Base-by-base conservation (phyloP, 2,888 invertebrate species). In the Parnassius apollo region DNA sequence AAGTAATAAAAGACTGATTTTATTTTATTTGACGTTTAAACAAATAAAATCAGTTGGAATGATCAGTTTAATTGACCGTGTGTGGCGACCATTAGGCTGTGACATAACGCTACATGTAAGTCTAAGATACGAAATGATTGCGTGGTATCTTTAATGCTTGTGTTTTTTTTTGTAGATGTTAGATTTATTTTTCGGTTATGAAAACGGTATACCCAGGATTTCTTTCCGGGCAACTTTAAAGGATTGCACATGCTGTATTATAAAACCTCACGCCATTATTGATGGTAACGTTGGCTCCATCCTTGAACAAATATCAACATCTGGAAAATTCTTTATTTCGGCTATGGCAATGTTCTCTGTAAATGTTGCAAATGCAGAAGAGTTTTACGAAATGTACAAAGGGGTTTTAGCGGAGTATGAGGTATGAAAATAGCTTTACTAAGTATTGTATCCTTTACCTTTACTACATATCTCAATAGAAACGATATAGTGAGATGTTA, bases 331-430 rank as follows among this genome's bases (percentile, higher is more conserved):
- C 76, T 93, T 93, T 65, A 94, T 98, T 63, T 94, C 95, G 0
- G 97, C 96, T 0, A 92, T 98, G 75, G 95, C 96, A 77, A 95
- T 96, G 93, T 95, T 96, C 76, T 91, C 94, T 62, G 88, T 98
- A 73, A 96, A 95, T 72, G 91, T 95, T 51, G 91, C 94, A 0
- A 96, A 97, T 80, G 96, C 97, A 25, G 95, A 96, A 81, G 98
- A 98, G 82, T 98, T 98, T 89, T 94, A 95, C 73, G 98, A 98
- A 91, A 94, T 98, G 13, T 98, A 98, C 82, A 96, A 96, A 81
- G 97, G 96, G 1, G 96, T 97, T 57, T 83, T 96, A 42, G 93
- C 95, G 2, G 96, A 97, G 77, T 96, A 94, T 77, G 92, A 93
- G 78, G 95, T 95, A 81, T 74, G 82, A 74, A 54, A 11, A 11